phyloP scores from a whole-genome alignment of 1,140 invertebrate species.

The Penaeus japonicus region DNA sequence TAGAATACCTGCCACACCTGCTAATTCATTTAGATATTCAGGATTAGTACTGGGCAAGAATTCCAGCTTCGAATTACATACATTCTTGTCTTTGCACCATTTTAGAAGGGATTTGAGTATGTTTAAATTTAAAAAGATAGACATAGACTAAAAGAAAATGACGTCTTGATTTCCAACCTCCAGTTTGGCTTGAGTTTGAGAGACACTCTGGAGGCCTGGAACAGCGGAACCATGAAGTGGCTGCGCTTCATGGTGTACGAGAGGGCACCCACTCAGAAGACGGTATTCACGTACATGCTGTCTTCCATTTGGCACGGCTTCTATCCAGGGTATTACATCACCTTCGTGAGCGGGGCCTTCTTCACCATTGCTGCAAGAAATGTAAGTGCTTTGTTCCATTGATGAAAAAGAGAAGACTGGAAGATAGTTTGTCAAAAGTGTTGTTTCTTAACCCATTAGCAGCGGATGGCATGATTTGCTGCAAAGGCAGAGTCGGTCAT shows the following conservation, averaged over 20 bases:
- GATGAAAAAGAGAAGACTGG: neutral
- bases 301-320: constrained; percentile 98
- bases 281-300: constrained; percentile 74
- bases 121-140: neutral
- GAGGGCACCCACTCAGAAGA: constrained; percentile 64
- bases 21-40: neutral
- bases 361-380: constrained; percentile 84
- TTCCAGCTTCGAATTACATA: neutral
- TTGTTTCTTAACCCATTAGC: too few relatives aligned
- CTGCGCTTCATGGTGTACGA: constrained; percentile 87
- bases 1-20: neutral
- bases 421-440: too few relatives aligned
- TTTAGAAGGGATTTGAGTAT: too few relatives aligned
- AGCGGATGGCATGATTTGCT: too few relatives aligned
- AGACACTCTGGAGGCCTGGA: constrained; percentile 87
- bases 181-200: constrained; percentile 81
- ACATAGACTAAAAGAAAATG: neutral
- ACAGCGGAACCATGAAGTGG: constrained; percentile 91
- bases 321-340: constrained; percentile 96
- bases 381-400: constrained; percentile 67
- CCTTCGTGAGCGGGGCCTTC: constrained; percentile 87
- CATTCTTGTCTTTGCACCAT: neutral
- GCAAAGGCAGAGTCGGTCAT: too few relatives aligned
- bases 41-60: too few relatives aligned
- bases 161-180: neutral